Evolutionary conservation across 2,888 invertebrate genomes (phyloP).

Genomic region (Rugalucina vietnamica): DNA sequence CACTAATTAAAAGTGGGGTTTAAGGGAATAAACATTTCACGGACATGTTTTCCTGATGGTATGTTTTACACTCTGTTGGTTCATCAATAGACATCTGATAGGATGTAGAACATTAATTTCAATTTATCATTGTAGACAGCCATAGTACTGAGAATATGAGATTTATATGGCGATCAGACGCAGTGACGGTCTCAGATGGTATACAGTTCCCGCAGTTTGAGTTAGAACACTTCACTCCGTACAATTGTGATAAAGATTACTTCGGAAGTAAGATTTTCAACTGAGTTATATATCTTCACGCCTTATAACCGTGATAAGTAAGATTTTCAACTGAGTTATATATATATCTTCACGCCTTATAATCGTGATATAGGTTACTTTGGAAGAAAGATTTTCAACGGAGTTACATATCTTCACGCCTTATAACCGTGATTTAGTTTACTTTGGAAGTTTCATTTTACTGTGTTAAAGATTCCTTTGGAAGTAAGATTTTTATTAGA

Average conservation of each 20-base stretch:
- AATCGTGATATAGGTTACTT: slow-evolving; percentile 17
- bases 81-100: too few relatives aligned
- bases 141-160: slow-evolving; percentile 16
- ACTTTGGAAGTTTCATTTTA: background rate
- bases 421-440: slow-evolving; percentile 9
- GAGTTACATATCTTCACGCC: background rate
- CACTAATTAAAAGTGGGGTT: too few relatives aligned
- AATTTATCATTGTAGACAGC: slow-evolving; percentile 42
- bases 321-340: slow-evolving; percentile 10
- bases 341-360: background rate
- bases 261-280: slow-evolving; percentile 6
- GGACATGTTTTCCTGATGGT: too few relatives aligned
- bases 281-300: too few relatives aligned
- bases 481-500: too few relatives aligned
- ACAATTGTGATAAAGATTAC: slow-evolving; percentile 18
- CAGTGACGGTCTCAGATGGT: background rate
- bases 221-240: background rate
- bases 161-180: background rate
- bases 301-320: too few relatives aligned
- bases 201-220: background rate
- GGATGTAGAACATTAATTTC: too few relatives aligned
- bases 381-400: too few relatives aligned
- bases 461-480: slow-evolving; percentile 18
- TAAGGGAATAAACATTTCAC: too few relatives aligned
- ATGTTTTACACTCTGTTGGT: too few relatives aligned